Evolutionary conservation across 2,888 invertebrate species (phyloP).

Genomic region (Dromius quadrimaculatus): DNA sequence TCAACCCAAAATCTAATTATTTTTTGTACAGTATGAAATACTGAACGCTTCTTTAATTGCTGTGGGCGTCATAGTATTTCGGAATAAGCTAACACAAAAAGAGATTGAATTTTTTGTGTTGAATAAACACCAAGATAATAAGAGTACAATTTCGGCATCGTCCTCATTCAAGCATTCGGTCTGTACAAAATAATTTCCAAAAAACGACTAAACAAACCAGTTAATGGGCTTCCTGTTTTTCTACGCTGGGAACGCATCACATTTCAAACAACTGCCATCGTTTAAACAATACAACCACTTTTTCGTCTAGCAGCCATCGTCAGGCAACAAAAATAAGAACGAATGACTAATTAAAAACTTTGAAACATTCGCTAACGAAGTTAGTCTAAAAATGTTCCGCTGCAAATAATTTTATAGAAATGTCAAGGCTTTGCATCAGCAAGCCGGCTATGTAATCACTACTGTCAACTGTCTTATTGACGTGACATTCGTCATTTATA

Average conservation of each 20-base stretch:
- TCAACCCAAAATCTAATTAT: no score
- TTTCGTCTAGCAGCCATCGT: constrained; percentile 15
- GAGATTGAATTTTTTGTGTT: no score
- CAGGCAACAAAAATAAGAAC: constrained; percentile 44
- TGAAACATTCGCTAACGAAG: constrained; percentile 51
- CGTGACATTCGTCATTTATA: constrained; percentile 12
- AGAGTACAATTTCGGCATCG: neutral
- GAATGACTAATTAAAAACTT: constrained; percentile 48
- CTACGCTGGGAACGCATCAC: constrained; percentile 42
- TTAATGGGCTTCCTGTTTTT: constrained; percentile 48
- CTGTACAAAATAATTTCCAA: constrained; percentile 44
- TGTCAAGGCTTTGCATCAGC: constrained; percentile 45
- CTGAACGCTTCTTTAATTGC: no score
- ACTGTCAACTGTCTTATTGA: constrained; percentile 36
- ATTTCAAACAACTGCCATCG: constrained; percentile 40
- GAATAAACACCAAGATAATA: no score
- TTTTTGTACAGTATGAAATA: no score
- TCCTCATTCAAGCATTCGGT: no score
- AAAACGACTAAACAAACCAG: constrained; percentile 33
- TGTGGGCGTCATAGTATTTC: no score
- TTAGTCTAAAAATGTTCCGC: constrained; percentile 45
- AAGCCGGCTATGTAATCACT: neutral
- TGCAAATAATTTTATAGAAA: constrained; percentile 49
- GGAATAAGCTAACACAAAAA: no score
- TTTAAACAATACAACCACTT: constrained; percentile 50